Evolutionary conservation across 2,113 vertebrate species (phyloP).

Genomic region (Saccopteryx leptura): DNA sequence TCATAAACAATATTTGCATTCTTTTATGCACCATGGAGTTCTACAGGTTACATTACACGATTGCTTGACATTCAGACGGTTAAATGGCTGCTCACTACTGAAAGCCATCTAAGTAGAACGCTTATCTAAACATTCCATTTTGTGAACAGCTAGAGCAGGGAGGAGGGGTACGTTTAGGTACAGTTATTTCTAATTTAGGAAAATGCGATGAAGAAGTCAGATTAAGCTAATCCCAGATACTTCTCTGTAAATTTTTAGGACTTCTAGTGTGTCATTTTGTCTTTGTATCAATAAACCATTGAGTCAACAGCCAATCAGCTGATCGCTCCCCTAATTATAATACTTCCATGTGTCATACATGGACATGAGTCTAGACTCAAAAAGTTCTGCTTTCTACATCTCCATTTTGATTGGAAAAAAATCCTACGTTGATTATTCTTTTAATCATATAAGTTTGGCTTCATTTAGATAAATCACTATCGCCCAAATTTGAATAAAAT

Average conservation of each 20-base stretch:
- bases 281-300: not conserved
- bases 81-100: not conserved
- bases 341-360: not conserved
- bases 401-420: conserved; percentile 20
- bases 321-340: not conserved
- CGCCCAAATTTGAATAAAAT: conserved; percentile 21
- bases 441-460: not conserved
- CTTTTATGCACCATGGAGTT: not conserved
- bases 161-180: not conserved
- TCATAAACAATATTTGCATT: conserved; percentile 53
- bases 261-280: not conserved
- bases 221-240: not conserved
- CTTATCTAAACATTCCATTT: not conserved
- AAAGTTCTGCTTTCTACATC: not conserved
- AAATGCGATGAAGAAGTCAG: not conserved
- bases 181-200: conserved; percentile 28
- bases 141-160: not conserved
- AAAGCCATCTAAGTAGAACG: not conserved
- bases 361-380: not conserved
- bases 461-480: not conserved
- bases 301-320: not conserved
- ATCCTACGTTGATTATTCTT: not conserved
- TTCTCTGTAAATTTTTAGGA: conserved; percentile 15
- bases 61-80: not conserved
- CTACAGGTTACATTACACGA: not conserved